Conservation (phyloP, 2,888 invertebrate species). For the Ceriagrion tenellum region DNA sequence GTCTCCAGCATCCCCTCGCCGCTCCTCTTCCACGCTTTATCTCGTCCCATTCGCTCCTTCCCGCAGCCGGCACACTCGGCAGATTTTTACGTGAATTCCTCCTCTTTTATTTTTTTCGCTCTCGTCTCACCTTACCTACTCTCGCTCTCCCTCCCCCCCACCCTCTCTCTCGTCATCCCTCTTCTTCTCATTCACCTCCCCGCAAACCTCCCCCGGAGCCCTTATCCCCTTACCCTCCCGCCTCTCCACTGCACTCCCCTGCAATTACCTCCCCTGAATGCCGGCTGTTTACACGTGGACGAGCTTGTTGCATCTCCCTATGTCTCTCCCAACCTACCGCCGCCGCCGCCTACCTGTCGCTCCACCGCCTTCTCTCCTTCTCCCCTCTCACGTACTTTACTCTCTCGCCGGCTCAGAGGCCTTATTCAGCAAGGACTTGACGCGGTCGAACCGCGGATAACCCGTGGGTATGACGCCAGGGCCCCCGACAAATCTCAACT, state of each 20-base stretch:
- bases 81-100: neutral
- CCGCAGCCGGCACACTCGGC: neutral
- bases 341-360: no score
- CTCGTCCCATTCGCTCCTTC: neutral
- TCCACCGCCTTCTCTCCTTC: no score
- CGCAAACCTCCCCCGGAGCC: neutral
- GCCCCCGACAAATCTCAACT: no score
- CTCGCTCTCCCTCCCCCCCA: neutral
- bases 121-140: neutral
- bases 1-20: neutral
- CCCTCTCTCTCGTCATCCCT: neutral
- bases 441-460: no score
- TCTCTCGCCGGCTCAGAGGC: no score
- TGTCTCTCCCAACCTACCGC: neutral
- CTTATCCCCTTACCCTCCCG: neutral
- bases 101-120: neutral
- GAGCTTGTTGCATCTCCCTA: conserved; percentile 38
- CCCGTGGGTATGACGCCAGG: no score
- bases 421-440: no score
- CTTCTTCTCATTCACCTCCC: neutral
- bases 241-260: conserved; percentile 23
- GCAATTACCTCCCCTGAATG: conserved; percentile 41
- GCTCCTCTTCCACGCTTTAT: neutral
- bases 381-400: no score
- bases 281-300: conserved; percentile 53